These are phyloP conservation scores for Globodera rostochiensis DNA, from an alignment of 1,140 invertebrate species.

Conservation along the genomic window DNA sequence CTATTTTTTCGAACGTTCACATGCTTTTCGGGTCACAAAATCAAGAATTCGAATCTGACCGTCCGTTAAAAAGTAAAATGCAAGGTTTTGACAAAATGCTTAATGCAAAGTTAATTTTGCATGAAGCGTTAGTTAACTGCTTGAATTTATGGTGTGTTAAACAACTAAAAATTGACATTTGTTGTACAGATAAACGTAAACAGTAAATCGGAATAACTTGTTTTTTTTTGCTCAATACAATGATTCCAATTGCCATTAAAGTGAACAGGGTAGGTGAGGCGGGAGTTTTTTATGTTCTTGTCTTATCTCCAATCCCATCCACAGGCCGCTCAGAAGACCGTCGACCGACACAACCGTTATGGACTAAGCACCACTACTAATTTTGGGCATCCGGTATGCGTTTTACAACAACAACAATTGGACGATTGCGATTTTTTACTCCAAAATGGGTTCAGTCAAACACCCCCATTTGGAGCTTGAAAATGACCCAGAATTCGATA, in stretches of 20 bases:
- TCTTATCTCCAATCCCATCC: background rate
- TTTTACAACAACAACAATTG: background rate
- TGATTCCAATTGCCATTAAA: background rate
- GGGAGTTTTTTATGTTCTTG: background rate
- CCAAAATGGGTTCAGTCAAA: background rate
- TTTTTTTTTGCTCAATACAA: background rate
- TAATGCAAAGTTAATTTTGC: no score
- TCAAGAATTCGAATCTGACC: no score
- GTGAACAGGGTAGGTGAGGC: background rate
- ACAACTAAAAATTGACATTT: no score
- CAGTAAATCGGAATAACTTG: no score
- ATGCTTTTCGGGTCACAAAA: no score
- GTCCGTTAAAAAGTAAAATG: no score
- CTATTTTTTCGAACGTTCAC: no score
- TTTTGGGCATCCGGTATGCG: background rate
- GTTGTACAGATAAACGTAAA: no score
- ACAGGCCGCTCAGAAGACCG: slow-evolving; percentile 2
- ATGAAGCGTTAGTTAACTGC: no score
- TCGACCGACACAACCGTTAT: background rate
- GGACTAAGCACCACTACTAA: background rate
- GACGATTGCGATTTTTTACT: background rate
- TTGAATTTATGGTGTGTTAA: no score
- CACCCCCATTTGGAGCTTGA: background rate
- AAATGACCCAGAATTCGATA: background rate
- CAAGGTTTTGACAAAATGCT: no score